Base-by-base conservation (phyloP, 2,888 invertebrate genomes). In the Zonitis immaculata region DNA sequence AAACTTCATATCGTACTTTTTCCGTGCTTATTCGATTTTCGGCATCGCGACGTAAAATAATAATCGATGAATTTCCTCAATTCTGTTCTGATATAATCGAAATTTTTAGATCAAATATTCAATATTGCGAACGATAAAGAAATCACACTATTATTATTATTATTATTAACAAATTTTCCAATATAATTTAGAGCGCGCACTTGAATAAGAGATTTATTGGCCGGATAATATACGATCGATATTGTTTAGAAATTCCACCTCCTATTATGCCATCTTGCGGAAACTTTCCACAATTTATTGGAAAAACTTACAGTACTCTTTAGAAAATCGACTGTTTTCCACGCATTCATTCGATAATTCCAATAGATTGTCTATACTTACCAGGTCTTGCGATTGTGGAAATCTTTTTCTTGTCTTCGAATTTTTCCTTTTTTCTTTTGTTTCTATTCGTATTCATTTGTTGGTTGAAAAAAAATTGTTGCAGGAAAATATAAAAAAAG, bases 1-100 rank as follows among this genome's bases (percentile, higher is more conserved):
- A 61, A 62, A 61, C 60, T 56, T 58, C 59, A 58, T 58, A 53
- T 52, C 59, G 39, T 18, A 51, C 42, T 51, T 54, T 54, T 54
- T 47, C 14, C 28, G 16, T 47, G n/a, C 44, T 44, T 16, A 45
- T 28, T 16, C 20, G 11, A 39, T 39, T 39, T 39, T 39, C 6
- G 3, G 18, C 8, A 9, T 16, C 2, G 16, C 7, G 6, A 11
- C 39, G 18, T 11, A 20, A 39, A 3, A 4, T 4, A 22, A 5
- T 11, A n/a, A 39, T 20, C 20, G 14, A 14, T 30, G 1, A 27
- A 14, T 35, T 18, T 20, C 22, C 22, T 22, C 22, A 4, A 22
- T 18, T 20, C 11, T 1, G n/a, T 11, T 39, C 8, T 12, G 0
- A 2, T 9, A 6, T 1, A 9, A 39, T 4, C 22, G 3, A 22